Percentiles rank a stretch among this genome's conserved stretches.
Evolutionary conservation across 2,888 invertebrate genomes (phyloP).

Genomic region (Mythimna pallens): DNA sequence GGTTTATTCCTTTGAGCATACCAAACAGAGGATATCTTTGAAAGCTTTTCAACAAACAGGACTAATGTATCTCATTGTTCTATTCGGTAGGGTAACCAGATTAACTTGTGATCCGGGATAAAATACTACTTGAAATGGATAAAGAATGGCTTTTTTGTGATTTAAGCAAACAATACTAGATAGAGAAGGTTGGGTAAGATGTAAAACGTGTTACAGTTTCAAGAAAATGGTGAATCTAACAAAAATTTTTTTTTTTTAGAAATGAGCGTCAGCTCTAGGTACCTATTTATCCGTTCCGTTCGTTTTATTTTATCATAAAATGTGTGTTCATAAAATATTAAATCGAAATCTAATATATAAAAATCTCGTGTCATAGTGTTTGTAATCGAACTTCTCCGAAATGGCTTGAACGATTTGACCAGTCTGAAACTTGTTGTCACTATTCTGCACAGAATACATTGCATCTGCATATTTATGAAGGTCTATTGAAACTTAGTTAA

Average conservation of each 20-base stretch:
- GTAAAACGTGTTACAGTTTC: not conserved
- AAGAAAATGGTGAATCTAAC: not conserved
- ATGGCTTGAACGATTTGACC: no score
- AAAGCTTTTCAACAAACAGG: constrained; percentile 58
- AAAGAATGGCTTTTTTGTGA: not conserved
- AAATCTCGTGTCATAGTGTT: no score
- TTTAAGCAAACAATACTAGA: constrained; percentile 11
- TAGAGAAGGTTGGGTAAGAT: not conserved
- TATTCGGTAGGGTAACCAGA: constrained; percentile 43
- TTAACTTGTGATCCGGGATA: constrained; percentile 34
- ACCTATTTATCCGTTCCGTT: not conserved
- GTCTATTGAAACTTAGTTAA: not conserved
- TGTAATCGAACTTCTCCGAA: no score
- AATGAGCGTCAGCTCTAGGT: not conserved
- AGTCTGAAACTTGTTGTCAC: no score
- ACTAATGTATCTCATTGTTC: constrained; percentile 62
- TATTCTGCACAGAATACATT: no score
- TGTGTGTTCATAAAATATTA: not conserved
- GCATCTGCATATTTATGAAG: not conserved
- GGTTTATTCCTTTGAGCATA: constrained; percentile 54
- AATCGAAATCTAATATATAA: no score
- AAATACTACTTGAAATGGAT: constrained; percentile 29
- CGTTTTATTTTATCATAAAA: not conserved
- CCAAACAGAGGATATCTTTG: constrained; percentile 46
- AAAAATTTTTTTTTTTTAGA: not conserved